Conservation (phyloP, 1,140 invertebrate genomes). For the Hypsibius dujardini region DNA sequence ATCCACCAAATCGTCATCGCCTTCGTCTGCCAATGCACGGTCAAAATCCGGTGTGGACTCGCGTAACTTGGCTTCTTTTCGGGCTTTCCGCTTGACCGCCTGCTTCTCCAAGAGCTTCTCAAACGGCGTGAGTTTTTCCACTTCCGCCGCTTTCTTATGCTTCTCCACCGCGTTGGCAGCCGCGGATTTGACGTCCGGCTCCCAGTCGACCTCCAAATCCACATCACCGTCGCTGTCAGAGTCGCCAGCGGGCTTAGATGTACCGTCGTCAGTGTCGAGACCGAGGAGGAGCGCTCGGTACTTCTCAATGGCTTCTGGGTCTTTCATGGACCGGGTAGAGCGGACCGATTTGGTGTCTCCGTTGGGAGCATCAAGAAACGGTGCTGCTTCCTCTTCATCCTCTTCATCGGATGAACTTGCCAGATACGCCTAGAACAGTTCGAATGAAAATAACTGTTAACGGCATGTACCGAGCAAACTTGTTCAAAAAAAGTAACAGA, state of each 20-base stretch:
- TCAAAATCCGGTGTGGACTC: not conserved
- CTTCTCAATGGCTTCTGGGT: constrained; percentile 28
- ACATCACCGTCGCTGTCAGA: constrained; percentile 36
- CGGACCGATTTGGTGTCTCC: constrained; percentile 16
- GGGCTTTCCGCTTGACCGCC: constrained; percentile 20
- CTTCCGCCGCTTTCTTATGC: constrained; percentile 22
- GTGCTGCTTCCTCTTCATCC: constrained; percentile 26
- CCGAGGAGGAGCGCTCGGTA: constrained; percentile 30
- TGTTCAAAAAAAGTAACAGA: too few relatives aligned
- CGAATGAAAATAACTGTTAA: too few relatives aligned
- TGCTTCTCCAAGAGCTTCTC: constrained; percentile 22
- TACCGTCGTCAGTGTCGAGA: constrained; percentile 36
- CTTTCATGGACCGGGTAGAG: constrained; percentile 11
- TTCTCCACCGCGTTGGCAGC: constrained; percentile 21
- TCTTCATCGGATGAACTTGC: constrained; percentile 30
- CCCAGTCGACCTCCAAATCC: constrained; percentile 33
- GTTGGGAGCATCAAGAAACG: too few relatives aligned
- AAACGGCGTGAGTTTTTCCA: constrained; percentile 18
- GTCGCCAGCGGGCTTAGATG: constrained; percentile 42
- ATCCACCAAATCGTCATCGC: constrained; percentile 17
- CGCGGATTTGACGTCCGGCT: constrained; percentile 27
- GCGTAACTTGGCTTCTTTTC: constrained; percentile 17
- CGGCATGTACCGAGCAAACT: too few relatives aligned
- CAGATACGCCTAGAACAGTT: constrained; percentile 25
- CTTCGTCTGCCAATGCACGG: constrained; percentile 16